These are phyloP conservation scores for Apus apus DNA, from an alignment of 2,113 vertebrate species.

Conservation along the genomic window DNA sequence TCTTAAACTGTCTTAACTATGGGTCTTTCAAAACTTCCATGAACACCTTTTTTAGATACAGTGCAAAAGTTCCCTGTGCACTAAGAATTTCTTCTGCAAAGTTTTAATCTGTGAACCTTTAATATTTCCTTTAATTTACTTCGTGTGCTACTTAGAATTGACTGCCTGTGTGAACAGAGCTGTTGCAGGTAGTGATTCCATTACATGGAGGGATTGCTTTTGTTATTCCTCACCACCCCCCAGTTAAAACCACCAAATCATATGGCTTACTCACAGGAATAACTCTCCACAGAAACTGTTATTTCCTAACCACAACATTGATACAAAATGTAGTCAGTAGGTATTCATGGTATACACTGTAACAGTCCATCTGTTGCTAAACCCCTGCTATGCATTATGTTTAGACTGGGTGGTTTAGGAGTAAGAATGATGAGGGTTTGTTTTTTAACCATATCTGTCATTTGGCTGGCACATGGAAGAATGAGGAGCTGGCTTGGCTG, in stretches of 20 bases:
- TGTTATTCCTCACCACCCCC: not conserved
- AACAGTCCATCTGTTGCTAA: not conserved
- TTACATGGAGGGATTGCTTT: not conserved
- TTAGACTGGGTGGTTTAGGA: not conserved
- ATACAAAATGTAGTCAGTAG: not conserved
- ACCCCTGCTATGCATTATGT: not conserved
- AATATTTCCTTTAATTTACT: not conserved
- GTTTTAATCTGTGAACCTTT: not conserved
- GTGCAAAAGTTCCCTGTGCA: not conserved
- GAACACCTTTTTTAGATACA: not conserved
- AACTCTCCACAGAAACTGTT: not conserved
- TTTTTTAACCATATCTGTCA: not conserved
- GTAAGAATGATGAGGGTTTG: not conserved
- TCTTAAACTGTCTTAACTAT: not conserved
- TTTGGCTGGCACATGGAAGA: not conserved
- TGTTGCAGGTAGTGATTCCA: not conserved
- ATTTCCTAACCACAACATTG: constrained; percentile 1
- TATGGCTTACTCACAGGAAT: not conserved
- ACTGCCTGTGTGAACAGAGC: not conserved
- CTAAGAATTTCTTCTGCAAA: not conserved
- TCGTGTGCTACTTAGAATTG: not conserved
- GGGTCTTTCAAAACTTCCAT: not conserved
- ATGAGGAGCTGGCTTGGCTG: not conserved
- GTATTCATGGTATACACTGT: not conserved
- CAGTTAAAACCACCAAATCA: not conserved